Evolutionary conservation across 2,888 invertebrate genomes (phyloP).

Genomic region (Zaprionus bogoriensis): DNA sequence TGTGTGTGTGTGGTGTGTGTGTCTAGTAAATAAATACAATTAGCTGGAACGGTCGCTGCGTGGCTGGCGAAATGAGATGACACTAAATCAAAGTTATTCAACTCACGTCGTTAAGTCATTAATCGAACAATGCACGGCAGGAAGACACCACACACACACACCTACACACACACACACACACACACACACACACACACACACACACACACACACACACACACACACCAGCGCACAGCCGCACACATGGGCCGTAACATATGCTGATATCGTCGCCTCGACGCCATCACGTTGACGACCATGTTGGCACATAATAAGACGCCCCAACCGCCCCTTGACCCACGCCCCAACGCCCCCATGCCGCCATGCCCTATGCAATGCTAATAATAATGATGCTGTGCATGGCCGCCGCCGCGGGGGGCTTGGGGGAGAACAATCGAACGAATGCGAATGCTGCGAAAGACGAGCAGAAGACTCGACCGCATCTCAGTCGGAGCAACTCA

Average conservation of each 20-base stretch:
- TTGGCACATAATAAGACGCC: constrained; percentile 68
- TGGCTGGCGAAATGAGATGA: constrained; percentile 63
- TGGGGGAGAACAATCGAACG: constrained; percentile 20
- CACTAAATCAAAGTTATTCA: constrained; percentile 77
- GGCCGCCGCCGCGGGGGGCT: constrained; percentile 22
- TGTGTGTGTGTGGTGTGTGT: constrained; percentile 26
- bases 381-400: constrained; percentile 35
- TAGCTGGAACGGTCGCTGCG: constrained; percentile 51
- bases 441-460: background rate
- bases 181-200: constrained; percentile 5
- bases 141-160: constrained; percentile 42
- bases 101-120: constrained; percentile 77
- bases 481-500: constrained; percentile 3
- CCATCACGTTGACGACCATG: constrained; percentile 72
- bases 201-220: constrained; percentile 3
- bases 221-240: constrained; percentile 4
- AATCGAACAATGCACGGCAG: constrained; percentile 73
- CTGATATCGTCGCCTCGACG: constrained; percentile 62
- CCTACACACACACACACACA: constrained; percentile 16
- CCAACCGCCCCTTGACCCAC: background rate
- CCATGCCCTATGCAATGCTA: constrained; percentile 24
- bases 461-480: background rate
- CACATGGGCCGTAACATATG: constrained; percentile 63
- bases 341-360: background rate
- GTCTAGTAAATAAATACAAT: constrained; percentile 71